Evolutionary conservation across 2,888 invertebrate genomes (phyloP), one percentile per base, ranked within the genome.

Genomic region (Dyspetes luteomarginatus): DNA sequence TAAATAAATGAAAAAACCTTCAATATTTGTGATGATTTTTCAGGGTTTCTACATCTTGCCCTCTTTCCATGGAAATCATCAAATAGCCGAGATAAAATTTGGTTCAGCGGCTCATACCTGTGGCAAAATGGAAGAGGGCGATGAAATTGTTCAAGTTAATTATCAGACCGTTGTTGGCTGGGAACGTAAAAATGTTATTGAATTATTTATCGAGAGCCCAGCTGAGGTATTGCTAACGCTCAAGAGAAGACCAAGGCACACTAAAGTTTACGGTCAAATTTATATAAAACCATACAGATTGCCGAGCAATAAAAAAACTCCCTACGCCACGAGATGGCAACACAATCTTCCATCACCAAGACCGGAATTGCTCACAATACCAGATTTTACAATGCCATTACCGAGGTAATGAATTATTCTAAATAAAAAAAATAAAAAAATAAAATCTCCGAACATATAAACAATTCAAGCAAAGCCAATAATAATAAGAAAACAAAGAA

Each of bases 81-180:
- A 97, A 90, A 96, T 99, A 77, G 97, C 97, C 17, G 97, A 97
- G 90, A 96, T 98, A 69, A 97, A 97, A 91, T 96, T 96, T 92
- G 96, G 97, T 88, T 97, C 98, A 64, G 97, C 98, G 1, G 98
- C 98, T 48, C 98, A 98, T 93, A 95, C 96, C 41, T 97, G 97
- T 86, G 97, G 97, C 1, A 97, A 97, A 93, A 96, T 99, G 88
- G 98, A 98, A 92, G 96, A 97, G 86, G 99, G 98, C 0, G 99
- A 99, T 93, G 99, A 99, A 93, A 97, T 99, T 86, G 96, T 99
- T 50, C 83, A 95, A 95, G 94, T 95, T 26, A 95, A 95, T 90
- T 95, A 95, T 89, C 95, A 95, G 89, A 95, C 95, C 0, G 94
- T 95, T 0, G 95, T 97, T 81, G 97, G 97, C 0, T 97, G 97